Evolutionary conservation across 2,113 vertebrate species (phyloP), one percentile per base, ranked within the genome.

Genomic region (Lepisosteus osseus): DNA sequence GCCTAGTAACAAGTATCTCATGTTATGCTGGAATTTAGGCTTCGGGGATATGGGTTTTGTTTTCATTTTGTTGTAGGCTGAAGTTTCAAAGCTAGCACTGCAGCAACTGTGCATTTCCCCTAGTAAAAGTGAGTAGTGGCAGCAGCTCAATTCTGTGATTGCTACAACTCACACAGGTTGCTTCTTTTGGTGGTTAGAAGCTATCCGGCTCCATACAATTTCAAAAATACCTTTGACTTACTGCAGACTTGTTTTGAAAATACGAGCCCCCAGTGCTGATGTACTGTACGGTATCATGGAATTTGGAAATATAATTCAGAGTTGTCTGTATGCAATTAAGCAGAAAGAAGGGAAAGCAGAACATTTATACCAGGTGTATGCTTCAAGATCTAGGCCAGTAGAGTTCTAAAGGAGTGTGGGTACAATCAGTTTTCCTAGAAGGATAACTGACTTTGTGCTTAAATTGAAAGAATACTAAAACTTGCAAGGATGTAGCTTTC

Each of bases 311-410:
- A 56, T 17, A 54, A 14, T 65, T 62, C 47, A 71, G 65, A 29
- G 29, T 67, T 69, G 7, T 59, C 54, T 68, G 57, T 42, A 6
- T 47, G 41, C 17, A 41, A 2, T 68, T 57, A 54, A 7, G 43
- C 65, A 61, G 72, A 56, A 73, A 67, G 41, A 66, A 43, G 40
- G 9, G 15, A 15, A 41, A 43, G 65, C 59, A 55, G 9, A 51
- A 73, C 67, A 73, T 61, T 29, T 68, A 43, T 73, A 61, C 56
- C 54, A 43, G 72, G 65, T 12, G 15, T 68, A 62, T 3, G 54
- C 44, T 62, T 68, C 42, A 51, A 73, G 56, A 68, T 73, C 56
- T 47, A 68, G 15, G 43, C 72, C 61, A 56, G 54, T 73, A 15
- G 44, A 67, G 61, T 68, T 68, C 56, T 51, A 73, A 68, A 29